phyloP scores from a whole-genome alignment of 2,888 invertebrate genomes.

The Camptogramma bilineatum region DNA sequence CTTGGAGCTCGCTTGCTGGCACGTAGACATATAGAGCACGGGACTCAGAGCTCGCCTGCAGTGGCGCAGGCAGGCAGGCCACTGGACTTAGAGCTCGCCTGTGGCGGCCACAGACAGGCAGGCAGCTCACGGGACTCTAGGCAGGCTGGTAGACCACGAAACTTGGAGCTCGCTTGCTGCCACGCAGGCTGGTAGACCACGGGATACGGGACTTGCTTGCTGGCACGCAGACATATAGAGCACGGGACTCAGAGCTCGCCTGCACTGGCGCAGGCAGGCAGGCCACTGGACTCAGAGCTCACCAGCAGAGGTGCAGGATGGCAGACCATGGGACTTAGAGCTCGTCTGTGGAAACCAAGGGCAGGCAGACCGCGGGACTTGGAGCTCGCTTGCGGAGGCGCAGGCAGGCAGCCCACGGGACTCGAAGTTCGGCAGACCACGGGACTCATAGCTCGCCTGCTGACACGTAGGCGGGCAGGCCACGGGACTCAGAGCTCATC shows the following conservation, averaged over 20 bases:
- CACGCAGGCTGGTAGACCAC: constrained; percentile 1
- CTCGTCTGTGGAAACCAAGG: constrained; percentile 5
- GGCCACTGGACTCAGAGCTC: not conserved
- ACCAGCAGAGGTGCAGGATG: not conserved
- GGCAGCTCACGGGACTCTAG: not conserved
- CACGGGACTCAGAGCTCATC: not conserved
- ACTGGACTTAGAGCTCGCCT: not conserved
- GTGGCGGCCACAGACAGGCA: not conserved
- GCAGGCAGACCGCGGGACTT: constrained; percentile 5
- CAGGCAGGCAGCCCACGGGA: constrained; percentile 8
- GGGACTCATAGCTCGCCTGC: not conserved
- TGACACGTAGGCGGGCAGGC: constrained; percentile 6
- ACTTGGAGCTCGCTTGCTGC: not conserved
- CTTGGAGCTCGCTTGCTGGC: constrained; percentile 1
- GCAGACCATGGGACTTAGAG: constrained; percentile 1
- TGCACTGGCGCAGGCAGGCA: not conserved
- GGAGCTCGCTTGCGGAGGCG: constrained; percentile 3
- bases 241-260: not conserved
- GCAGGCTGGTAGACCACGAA: not conserved
- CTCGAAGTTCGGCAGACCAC: not conserved
- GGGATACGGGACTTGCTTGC: not conserved
- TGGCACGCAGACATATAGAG: not conserved
- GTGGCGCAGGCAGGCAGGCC: constrained; percentile 9
- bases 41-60: not conserved
- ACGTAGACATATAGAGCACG: constrained; percentile 5